A percentile compares a stretch with the other conserved stretches of the same genome.
These are phyloP conservation scores for Promerops cafer DNA, from an alignment of 2,113 vertebrate genomes.

Conservation along the genomic window DNA sequence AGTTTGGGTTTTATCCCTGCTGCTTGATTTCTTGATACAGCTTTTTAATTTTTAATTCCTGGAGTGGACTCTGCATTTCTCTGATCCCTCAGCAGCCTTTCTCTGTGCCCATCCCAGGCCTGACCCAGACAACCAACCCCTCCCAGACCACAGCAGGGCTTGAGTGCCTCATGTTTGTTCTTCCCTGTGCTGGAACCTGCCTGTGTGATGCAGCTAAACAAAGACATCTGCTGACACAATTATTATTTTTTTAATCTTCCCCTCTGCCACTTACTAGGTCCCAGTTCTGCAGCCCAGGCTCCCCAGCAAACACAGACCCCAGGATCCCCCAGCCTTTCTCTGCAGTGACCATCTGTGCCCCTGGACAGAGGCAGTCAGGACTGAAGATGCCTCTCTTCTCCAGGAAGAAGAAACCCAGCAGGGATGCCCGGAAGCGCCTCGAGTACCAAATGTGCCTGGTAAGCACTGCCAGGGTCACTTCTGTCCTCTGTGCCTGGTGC, in stretches of 20 bases:
- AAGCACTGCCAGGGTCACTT: background rate
- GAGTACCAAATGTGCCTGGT: slow-evolving; percentile 93
- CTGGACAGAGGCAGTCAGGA: background rate
- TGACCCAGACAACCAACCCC: fast-evolving
- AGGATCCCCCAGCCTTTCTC: background rate
- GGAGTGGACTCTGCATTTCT: background rate
- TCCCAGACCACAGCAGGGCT: background rate
- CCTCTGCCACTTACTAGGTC: background rate
- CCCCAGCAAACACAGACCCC: background rate
- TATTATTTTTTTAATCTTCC: background rate
- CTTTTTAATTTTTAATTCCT: background rate
- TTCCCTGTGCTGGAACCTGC: background rate
- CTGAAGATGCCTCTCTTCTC: slow-evolving; percentile 87
- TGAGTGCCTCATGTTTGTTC: fast-evolving
- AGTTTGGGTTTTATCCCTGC: background rate
- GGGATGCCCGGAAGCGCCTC: slow-evolving; percentile 85
- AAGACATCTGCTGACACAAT: background rate
- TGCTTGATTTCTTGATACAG: background rate
- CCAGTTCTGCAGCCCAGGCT: background rate
- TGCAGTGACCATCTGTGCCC: background rate
- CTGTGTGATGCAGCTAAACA: background rate
- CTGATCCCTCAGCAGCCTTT: background rate
- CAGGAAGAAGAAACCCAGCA: slow-evolving; percentile 86
- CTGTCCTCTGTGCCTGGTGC: background rate
- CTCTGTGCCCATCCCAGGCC: background rate